phyloP scores from a whole-genome alignment of 2,888 invertebrate genomes.

The Gisinianus flammeolus region DNA sequence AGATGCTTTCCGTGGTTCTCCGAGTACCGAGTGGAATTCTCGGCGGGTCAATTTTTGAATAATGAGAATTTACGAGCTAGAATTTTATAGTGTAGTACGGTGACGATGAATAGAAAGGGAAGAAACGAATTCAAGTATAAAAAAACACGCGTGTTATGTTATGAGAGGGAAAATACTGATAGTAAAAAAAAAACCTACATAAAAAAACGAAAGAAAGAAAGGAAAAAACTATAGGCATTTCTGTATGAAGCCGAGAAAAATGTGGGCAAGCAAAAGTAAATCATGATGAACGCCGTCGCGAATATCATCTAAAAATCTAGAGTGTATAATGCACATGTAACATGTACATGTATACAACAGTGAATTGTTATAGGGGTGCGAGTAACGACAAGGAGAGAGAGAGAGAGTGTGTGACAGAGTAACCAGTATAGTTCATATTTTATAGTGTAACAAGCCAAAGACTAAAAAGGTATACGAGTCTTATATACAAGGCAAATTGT shows the following conservation, averaged over 20 bases:
- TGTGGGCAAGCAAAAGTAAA: too few species aligned
- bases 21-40: slow-evolving; percentile 41
- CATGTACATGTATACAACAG: too few species aligned
- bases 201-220: neutral
- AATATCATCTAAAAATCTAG: slow-evolving; percentile 39
- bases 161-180: neutral
- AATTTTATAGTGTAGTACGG: slow-evolving; percentile 46
- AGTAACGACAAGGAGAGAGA: neutral
- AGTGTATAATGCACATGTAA: too few species aligned
- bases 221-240: slow-evolving; percentile 1
- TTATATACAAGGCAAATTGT: neutral
- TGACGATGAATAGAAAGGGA: slow-evolving; percentile 9
- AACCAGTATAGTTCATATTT: too few species aligned
- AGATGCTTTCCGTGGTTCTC: neutral
- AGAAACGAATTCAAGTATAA: too few species aligned
- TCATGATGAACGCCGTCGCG: slow-evolving; percentile 56
- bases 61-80: slow-evolving; percentile 54
- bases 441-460: too few species aligned
- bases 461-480: too few species aligned
- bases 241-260: slow-evolving; percentile 49
- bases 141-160: slow-evolving; percentile 12
- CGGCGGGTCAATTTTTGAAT: slow-evolving; percentile 55
- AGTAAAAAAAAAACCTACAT: neutral
- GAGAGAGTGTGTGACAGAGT: neutral
- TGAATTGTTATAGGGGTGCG: too few species aligned